Conservation (phyloP, 2,797 vertebrate genomes). For the Thaleichthys pacificus region DNA sequence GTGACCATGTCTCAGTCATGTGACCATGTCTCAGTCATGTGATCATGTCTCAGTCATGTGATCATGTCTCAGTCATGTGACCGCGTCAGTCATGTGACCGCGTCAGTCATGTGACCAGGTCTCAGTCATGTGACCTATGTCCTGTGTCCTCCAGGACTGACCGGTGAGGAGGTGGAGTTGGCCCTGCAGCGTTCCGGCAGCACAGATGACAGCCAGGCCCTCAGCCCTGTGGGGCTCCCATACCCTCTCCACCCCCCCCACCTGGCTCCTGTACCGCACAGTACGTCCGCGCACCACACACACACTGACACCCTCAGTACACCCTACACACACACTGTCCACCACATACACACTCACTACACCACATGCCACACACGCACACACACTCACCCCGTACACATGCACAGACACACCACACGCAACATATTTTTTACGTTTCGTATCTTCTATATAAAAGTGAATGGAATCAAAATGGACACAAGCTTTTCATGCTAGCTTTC, state of each 20-base stretch:
- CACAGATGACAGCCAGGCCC: conserved; percentile 76
- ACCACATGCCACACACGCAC: too few species aligned
- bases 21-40: too few species aligned
- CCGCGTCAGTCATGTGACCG: too few species aligned
- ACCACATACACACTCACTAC: not conserved
- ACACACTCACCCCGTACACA: too few species aligned
- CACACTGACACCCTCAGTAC: too few species aligned
- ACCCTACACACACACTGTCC: not conserved
- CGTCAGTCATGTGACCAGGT: too few species aligned
- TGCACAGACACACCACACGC: too few species aligned
- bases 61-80: not conserved
- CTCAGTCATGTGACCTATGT: too few species aligned
- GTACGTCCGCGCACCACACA: conserved; percentile 74
- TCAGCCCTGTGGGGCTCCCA: conserved; percentile 63
- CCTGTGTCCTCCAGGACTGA: conserved; percentile 80
- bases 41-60: not conserved
- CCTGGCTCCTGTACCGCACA: conserved; percentile 70
- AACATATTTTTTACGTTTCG: not conserved
- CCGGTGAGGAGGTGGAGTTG: conserved; percentile 93
- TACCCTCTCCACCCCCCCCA: conserved; percentile 73
- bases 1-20: not conserved
- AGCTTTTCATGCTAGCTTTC: not conserved
- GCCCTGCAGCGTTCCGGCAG: conserved; percentile 91
- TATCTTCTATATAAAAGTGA: not conserved
- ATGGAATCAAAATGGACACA: not conserved